Percentiles rank a stretch among this genome's conserved stretches.
Conservation (phyloP, 2,797 vertebrate species). For the Tympanoctomys barrerae region DNA sequence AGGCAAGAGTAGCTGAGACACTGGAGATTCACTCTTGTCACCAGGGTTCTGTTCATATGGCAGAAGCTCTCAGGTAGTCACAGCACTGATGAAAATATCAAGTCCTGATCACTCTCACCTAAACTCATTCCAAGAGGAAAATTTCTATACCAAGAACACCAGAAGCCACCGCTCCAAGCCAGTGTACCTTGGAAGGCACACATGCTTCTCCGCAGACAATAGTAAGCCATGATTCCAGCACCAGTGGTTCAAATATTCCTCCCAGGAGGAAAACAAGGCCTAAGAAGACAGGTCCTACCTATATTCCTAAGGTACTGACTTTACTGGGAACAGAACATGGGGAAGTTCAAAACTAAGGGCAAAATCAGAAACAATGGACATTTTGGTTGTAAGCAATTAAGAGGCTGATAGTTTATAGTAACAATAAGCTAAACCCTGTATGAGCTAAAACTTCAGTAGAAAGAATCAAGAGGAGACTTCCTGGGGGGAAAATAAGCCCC, state of each 20-base stretch:
- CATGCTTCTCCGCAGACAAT: not conserved
- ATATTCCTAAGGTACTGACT: not conserved
- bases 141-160: not conserved
- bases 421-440: not conserved
- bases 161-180: not conserved
- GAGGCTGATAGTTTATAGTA: not conserved
- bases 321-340: not conserved
- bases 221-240: not conserved
- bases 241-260: not conserved
- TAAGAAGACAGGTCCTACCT: not conserved
- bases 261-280: rapidly evolving
- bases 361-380: not conserved
- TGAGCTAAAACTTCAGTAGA: not conserved
- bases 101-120: not conserved
- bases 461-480: not conserved
- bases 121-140: not conserved
- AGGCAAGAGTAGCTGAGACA: not conserved
- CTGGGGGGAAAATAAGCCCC: not conserved
- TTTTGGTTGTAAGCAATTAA: not conserved
- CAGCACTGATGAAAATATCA: not conserved
- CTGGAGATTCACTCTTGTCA: not conserved
- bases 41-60: not conserved
- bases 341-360: not conserved
- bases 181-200: not conserved
- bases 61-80: not conserved